A percentile compares a stretch with the other conserved stretches of the same genome.
phyloP scores from a whole-genome alignment of 2,797 vertebrate genomes.

The Xiphophorus birchmanni region DNA sequence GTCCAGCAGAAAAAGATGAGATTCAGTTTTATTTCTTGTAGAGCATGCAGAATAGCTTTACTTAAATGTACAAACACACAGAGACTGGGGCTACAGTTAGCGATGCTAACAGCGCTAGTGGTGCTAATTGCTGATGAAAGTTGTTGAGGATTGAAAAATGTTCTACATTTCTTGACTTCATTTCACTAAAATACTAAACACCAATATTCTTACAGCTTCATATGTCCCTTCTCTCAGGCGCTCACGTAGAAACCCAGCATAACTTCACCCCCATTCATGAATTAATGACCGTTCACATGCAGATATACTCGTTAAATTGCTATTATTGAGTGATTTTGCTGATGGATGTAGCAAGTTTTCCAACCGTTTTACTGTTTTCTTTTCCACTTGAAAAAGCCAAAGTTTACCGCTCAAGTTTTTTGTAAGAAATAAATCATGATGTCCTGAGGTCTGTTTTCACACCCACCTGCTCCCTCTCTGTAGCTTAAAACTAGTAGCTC shows the following conservation, averaged over 20 bases:
- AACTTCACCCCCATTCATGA: not conserved
- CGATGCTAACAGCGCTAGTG: not conserved
- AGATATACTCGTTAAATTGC: not conserved
- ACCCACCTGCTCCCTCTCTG: not conserved
- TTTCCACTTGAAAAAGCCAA: not conserved
- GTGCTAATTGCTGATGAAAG: not conserved
- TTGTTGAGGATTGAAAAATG: not conserved
- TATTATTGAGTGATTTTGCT: not conserved
- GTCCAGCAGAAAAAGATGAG: too few relatives aligned
- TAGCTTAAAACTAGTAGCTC: not conserved
- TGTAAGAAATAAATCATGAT: not conserved
- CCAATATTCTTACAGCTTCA: not conserved
- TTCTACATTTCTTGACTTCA: not conserved
- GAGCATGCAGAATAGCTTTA: not conserved
- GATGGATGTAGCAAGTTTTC: not conserved
- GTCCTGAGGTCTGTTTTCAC: not conserved
- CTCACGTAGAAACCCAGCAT: not conserved
- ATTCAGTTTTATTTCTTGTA: not conserved
- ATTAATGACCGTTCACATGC: not conserved
- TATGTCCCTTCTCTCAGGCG: not conserved
- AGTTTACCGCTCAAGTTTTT: not conserved
- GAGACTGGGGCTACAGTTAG: not conserved
- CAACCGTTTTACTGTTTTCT: not conserved
- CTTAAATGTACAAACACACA: not conserved
- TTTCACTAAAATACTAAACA: not conserved